Conservation (phyloP, 2,797 vertebrate genomes). For the Rhinichthys osculus region DNA sequence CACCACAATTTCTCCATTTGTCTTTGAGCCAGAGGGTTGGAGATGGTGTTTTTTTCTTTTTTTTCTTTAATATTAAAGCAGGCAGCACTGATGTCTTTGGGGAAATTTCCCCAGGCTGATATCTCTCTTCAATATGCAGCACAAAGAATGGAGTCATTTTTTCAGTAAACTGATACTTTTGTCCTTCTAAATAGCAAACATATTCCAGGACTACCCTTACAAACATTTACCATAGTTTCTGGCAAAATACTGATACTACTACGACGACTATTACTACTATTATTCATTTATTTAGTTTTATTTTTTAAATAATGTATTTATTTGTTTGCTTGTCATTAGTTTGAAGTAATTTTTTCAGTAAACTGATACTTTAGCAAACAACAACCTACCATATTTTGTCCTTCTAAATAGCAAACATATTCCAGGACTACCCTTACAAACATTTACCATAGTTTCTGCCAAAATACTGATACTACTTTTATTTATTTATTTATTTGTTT, state of each 20-base stretch:
- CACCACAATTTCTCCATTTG: slow-evolving; percentile 81
- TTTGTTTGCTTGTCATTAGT: too few species aligned
- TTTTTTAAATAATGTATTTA: too few species aligned
- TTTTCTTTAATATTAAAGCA: slow-evolving; percentile 68
- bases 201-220: not conserved
- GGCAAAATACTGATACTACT: not conserved
- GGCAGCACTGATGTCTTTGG: slow-evolving; percentile 73
- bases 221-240: slow-evolving; percentile 70
- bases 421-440: slow-evolving; percentile 16
- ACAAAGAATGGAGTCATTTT: slow-evolving; percentile 3
- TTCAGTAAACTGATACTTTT: slow-evolving; percentile 27
- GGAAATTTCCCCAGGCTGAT: slow-evolving; percentile 62
- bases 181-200: slow-evolving; percentile 6
- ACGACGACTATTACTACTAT: too few species aligned
- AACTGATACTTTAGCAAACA: too few species aligned
- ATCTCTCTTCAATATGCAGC: slow-evolving; percentile 63
- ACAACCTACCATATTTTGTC: not conserved
- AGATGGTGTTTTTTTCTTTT: slow-evolving; percentile 62
- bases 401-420: slow-evolving; percentile 4
- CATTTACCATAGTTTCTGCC: slow-evolving; percentile 69
- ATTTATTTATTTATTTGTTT: too few species aligned
- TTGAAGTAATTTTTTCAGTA: not conserved
- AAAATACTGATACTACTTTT: not conserved
- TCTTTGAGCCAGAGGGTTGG: slow-evolving; percentile 79
- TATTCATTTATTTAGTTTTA: too few species aligned